Conservation (phyloP, 2,797 vertebrate genomes). For the Dendrocincla fuliginosa region DNA sequence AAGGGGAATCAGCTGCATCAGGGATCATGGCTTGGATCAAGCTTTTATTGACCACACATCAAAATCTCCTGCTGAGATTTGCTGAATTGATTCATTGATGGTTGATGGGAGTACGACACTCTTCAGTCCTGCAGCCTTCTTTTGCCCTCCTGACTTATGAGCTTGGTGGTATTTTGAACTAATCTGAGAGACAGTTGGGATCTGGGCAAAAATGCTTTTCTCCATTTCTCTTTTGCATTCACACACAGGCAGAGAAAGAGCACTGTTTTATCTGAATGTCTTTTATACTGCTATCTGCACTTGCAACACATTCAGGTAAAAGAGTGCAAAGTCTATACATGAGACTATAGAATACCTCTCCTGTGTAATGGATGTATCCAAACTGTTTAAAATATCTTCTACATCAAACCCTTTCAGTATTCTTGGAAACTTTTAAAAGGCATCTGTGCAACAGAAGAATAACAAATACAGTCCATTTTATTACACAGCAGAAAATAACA, state of each 20-base stretch:
- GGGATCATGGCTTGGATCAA: background rate
- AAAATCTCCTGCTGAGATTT: background rate
- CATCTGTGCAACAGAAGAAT: background rate
- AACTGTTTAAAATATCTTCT: background rate
- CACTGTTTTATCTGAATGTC: background rate
- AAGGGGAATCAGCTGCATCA: background rate
- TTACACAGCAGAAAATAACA: background rate
- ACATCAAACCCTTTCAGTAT: background rate
- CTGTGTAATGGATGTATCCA: background rate
- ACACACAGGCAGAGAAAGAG: background rate
- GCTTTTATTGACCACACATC: background rate
- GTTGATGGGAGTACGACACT: accelerated
- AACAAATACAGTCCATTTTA: background rate
- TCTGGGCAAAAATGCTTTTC: background rate
- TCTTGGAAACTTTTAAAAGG: background rate
- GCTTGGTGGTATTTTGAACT: background rate
- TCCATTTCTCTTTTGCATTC: background rate
- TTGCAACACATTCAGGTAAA: background rate
- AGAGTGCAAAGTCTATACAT: background rate
- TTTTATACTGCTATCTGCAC: background rate
- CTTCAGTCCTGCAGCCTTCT: background rate
- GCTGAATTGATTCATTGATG: background rate
- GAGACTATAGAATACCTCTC: background rate
- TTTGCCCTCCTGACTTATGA: background rate
- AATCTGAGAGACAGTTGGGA: background rate